These are phyloP conservation scores for Notodonta ziczac DNA, from an alignment of 2,888 invertebrate genomes.

Conservation along the genomic window DNA sequence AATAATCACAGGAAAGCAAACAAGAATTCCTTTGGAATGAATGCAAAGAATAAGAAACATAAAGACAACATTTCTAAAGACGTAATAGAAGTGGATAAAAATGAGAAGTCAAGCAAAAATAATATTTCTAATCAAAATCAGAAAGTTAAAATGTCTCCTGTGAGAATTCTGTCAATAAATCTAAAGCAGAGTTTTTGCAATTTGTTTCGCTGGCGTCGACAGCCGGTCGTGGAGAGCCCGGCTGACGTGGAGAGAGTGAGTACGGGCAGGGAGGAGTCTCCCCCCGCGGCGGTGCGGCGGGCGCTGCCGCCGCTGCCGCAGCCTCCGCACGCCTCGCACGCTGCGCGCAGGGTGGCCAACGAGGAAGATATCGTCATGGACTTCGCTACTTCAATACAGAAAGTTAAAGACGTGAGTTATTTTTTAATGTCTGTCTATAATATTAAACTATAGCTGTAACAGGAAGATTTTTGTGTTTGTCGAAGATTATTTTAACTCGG, in stretches of 20 bases:
- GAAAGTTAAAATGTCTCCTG: slow-evolving; percentile 87
- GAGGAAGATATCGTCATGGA: slow-evolving; percentile 87
- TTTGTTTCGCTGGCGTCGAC: slow-evolving; percentile 88
- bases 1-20: slow-evolving; percentile 77
- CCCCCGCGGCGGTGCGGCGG: slow-evolving; percentile 71
- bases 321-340: slow-evolving; percentile 55
- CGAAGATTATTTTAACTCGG: too few species aligned
- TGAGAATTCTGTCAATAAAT: slow-evolving; percentile 88
- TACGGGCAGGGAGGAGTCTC: slow-evolving; percentile 54
- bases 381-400: slow-evolving; percentile 95
- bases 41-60: slow-evolving; percentile 86
- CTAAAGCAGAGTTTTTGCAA: slow-evolving; percentile 94
- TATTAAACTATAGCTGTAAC: too few species aligned
- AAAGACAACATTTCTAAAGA: slow-evolving; percentile 69
- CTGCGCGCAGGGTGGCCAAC: slow-evolving; percentile 51
- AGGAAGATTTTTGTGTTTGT: too few species aligned
- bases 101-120: slow-evolving; percentile 66
- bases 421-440: background rate
- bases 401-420: slow-evolving; percentile 95
- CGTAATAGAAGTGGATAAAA: slow-evolving; percentile 69
- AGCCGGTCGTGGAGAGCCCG: slow-evolving; percentile 51
- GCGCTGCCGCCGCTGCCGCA: slow-evolving; percentile 77
- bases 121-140: slow-evolving; percentile 46
- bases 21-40: slow-evolving; percentile 85
- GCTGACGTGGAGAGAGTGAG: slow-evolving; percentile 58